phyloP scores from a whole-genome alignment of 2,797 vertebrate species.

The Falco naumanni region DNA sequence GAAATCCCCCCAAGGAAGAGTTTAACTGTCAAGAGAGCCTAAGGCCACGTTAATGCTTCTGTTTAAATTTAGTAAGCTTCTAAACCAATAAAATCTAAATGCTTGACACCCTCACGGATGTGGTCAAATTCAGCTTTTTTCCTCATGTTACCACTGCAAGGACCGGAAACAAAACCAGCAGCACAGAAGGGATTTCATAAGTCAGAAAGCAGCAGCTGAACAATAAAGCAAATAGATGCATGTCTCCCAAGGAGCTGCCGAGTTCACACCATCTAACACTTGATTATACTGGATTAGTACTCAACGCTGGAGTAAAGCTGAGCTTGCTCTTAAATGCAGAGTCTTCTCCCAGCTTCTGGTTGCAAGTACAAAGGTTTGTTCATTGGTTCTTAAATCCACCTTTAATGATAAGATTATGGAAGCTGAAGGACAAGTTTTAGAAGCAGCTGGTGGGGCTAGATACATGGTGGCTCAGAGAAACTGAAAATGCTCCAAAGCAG shows the following conservation, averaged over 20 bases:
- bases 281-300: neutral
- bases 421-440: slow-evolving; percentile 19
- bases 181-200: neutral
- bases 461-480: neutral
- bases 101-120: slow-evolving; percentile 33
- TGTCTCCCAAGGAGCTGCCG: neutral
- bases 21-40: slow-evolving; percentile 66
- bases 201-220: neutral
- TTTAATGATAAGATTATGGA: slow-evolving; percentile 32
- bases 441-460: slow-evolving; percentile 3
- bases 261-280: neutral
- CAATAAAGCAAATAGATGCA: neutral
- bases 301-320: neutral
- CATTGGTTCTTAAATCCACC: slow-evolving; percentile 30
- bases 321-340: neutral
- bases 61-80: slow-evolving; percentile 69
- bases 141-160: neutral
- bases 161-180: neutral
- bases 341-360: neutral
- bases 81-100: slow-evolving; percentile 23
- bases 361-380: neutral
- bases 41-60: slow-evolving; percentile 50
- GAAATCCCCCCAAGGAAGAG: slow-evolving; percentile 71
- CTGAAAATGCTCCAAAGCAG: neutral
- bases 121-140: slow-evolving; percentile 22